Evolutionary conservation across 2,888 invertebrate genomes (phyloP).

Genomic region (Octodonta nipae): DNA sequence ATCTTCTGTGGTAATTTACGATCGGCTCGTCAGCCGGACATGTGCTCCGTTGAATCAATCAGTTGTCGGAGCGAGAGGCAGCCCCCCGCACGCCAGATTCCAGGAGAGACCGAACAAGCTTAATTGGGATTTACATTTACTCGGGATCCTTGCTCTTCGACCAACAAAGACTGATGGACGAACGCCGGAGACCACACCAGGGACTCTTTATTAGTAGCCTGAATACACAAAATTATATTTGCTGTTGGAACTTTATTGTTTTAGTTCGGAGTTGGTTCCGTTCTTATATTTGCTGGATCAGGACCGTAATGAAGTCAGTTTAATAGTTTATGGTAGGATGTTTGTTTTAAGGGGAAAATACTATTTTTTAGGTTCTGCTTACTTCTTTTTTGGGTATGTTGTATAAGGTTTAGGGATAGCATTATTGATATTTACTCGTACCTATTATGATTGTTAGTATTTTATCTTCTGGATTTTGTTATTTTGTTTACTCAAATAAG

Average conservation of each 20-base stretch:
- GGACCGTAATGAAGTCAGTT: too few relatives aligned
- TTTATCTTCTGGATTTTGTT: too few relatives aligned
- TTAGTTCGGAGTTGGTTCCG: slow-evolving; percentile 6
- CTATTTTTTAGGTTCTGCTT: too few relatives aligned
- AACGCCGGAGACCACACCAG: slow-evolving; percentile 13
- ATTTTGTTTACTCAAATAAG: too few relatives aligned
- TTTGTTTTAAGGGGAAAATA: too few relatives aligned
- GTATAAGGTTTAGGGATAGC: too few relatives aligned
- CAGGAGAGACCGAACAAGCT: slow-evolving; percentile 28
- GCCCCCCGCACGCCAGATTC: slow-evolving; percentile 30
- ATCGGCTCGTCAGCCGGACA: slow-evolving; percentile 25
- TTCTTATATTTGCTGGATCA: too few relatives aligned
- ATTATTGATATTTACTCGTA: too few relatives aligned
- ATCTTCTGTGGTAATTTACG: slow-evolving; percentile 34
- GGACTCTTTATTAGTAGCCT: slow-evolving; percentile 14
- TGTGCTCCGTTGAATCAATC: slow-evolving; percentile 35
- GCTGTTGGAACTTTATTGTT: slow-evolving; percentile 13
- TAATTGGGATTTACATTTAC: slow-evolving; percentile 36
- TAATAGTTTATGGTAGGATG: too few relatives aligned
- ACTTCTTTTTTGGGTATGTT: too few relatives aligned
- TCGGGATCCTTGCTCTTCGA: slow-evolving; percentile 29
- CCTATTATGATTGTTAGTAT: too few relatives aligned
- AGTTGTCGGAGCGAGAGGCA: slow-evolving; percentile 30
- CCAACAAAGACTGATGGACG: slow-evolving; percentile 15
- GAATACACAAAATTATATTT: slow-evolving; percentile 12